phyloP scores from a whole-genome alignment of 2,888 invertebrate species.

The Apoda limacodes region DNA sequence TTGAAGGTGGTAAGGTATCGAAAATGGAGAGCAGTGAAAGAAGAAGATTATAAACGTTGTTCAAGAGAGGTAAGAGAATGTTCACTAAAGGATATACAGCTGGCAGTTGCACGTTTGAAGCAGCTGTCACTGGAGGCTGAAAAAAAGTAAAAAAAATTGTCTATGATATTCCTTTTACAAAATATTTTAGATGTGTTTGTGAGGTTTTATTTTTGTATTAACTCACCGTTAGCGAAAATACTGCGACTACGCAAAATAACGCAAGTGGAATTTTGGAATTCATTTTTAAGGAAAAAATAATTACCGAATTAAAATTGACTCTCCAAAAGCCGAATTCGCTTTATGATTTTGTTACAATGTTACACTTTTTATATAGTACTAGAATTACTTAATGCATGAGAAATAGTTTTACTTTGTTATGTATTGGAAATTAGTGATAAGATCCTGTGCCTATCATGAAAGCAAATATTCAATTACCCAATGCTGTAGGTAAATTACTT shows the following conservation, averaged over 20 bases:
- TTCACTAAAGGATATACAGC: conserved; percentile 60
- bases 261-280: conserved; percentile 23
- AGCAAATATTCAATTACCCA: too few species aligned
- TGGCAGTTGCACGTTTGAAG: conserved; percentile 44
- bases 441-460: too few species aligned
- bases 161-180: too few species aligned
- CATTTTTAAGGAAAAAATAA: conserved; percentile 21
- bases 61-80: conserved; percentile 50
- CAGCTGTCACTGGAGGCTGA: conserved; percentile 47
- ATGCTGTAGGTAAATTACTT: too few species aligned
- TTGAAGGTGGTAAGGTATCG: conserved; percentile 50
- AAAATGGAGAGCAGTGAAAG: conserved; percentile 56
- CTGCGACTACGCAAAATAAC: conserved; percentile 24
- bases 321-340: too few species aligned
- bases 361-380: too few species aligned
- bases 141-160: conserved; percentile 18
- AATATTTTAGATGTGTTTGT: too few species aligned
- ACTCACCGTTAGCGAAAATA: conserved; percentile 31
- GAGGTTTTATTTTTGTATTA: too few species aligned
- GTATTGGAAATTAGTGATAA: too few species aligned
- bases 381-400: too few species aligned
- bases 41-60: conserved; percentile 60
- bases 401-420: too few species aligned
- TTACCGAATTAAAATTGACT: conserved; percentile 22
- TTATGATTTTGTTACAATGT: too few species aligned